Evolutionary conservation across 2,113 vertebrate species (phyloP).

Genomic region (Cyprinus carpio): DNA sequence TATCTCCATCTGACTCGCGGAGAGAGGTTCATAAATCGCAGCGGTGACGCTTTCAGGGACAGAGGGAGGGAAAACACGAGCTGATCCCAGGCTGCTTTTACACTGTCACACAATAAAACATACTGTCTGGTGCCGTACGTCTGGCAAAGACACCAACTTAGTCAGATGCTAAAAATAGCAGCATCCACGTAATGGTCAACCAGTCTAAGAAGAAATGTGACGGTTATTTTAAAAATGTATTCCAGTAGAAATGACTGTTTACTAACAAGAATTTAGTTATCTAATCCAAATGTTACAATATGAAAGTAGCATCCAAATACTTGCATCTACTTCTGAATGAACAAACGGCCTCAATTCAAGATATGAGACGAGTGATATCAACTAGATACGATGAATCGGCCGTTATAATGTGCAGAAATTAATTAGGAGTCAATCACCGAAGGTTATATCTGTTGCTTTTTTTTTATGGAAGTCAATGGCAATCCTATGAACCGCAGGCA

Average conservation of each 20-base stretch:
- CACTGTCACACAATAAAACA: conserved; percentile 39
- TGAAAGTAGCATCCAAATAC: background rate
- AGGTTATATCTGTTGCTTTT: background rate
- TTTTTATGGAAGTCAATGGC: background rate
- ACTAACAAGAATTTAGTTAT: background rate
- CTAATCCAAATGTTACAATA: background rate
- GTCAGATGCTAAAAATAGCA: conserved; percentile 33
- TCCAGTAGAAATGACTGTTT: background rate
- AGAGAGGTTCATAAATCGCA: conserved; percentile 7
- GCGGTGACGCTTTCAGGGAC: background rate
- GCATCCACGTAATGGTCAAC: background rate
- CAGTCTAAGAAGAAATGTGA: background rate
- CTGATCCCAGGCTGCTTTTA: background rate
- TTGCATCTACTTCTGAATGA: background rate
- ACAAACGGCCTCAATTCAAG: background rate
- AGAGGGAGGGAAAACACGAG: background rate
- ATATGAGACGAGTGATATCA: background rate
- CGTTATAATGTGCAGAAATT: too few species aligned
- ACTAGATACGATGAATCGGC: background rate
- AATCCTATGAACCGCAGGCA: background rate
- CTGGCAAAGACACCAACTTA: conserved; percentile 15
- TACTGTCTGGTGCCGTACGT: background rate
- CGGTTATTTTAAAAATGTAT: background rate
- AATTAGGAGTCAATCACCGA: background rate
- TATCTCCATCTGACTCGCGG: background rate